Conservation (phyloP, 2,888 invertebrate species). For the Caenorhabditis macrosperma region DNA sequence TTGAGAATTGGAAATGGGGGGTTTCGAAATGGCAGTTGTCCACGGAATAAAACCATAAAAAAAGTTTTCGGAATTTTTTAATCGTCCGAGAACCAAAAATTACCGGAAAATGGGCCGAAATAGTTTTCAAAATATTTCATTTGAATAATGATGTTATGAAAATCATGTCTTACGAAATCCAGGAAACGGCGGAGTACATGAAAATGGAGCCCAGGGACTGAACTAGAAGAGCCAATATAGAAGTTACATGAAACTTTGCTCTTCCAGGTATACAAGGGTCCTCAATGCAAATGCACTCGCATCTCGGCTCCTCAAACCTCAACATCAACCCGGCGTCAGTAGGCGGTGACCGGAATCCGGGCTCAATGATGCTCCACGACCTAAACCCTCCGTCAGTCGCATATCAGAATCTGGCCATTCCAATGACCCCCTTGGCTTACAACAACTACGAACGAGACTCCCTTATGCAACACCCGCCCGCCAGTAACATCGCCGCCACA, state of each 20-base stretch:
- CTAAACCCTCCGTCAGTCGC: constrained; percentile 66
- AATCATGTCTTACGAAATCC: too few relatives aligned
- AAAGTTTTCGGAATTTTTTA: too few relatives aligned
- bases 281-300: constrained; percentile 55
- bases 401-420: constrained; percentile 65
- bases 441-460: constrained; percentile 47
- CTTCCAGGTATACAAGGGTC: constrained; percentile 51
- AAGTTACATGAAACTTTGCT: too few relatives aligned
- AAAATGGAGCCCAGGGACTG: too few relatives aligned
- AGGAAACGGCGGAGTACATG: too few relatives aligned
- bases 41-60: too few relatives aligned
- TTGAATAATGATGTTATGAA: too few relatives aligned
- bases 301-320: constrained; percentile 59
- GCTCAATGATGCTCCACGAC: constrained; percentile 50
- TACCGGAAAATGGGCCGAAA: too few relatives aligned
- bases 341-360: constrained; percentile 58
- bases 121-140: too few relatives aligned
- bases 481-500: constrained; percentile 57
- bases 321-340: constrained; percentile 71
- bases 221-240: too few relatives aligned
- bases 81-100: too few relatives aligned
- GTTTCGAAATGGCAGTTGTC: too few relatives aligned
- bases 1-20: neutral
- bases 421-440: constrained; percentile 77
- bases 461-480: constrained; percentile 23